Evolutionary conservation across 2,888 invertebrate genomes (phyloP).

Genomic region (Plutella xylostella): DNA sequence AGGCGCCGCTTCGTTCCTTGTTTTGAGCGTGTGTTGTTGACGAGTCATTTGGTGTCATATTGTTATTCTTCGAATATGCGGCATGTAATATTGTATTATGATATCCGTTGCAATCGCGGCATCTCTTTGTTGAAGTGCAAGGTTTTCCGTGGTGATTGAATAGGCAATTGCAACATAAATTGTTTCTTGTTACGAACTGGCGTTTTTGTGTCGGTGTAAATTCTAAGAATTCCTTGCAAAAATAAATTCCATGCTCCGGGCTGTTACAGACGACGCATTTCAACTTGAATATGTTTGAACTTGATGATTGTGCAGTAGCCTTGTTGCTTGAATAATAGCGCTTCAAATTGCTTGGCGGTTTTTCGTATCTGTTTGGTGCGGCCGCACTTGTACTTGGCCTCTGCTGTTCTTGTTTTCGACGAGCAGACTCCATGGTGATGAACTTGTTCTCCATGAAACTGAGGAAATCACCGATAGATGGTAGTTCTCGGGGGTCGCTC

Average conservation of each 20-base stretch:
- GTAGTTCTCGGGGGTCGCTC: conserved; percentile 5
- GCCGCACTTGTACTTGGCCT: not conserved
- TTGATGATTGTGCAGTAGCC: not conserved
- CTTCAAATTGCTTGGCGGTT: not conserved
- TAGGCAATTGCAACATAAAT: not conserved
- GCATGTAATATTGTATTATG: conserved; percentile 8
- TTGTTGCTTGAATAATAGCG: not conserved
- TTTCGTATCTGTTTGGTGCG: not conserved
- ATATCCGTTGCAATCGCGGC: not conserved
- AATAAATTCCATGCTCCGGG: not conserved
- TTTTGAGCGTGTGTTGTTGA: too few relatives aligned
- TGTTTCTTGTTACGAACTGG: not conserved
- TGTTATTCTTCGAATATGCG: too few relatives aligned
- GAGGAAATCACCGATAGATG: conserved; percentile 10
- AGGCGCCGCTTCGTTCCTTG: too few relatives aligned
- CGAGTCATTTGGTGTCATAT: too few relatives aligned
- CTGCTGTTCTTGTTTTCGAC: not conserved
- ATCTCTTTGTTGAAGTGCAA: not conserved
- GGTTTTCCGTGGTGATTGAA: not conserved
- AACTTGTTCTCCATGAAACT: conserved; percentile 13
- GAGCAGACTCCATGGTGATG: conserved; percentile 8
- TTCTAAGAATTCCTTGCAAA: not conserved
- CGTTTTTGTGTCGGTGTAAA: not conserved
- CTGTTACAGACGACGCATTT: not conserved
- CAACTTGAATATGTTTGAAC: not conserved